Conservation (phyloP, 2,113 vertebrate species). For the Murina feae region DNA sequence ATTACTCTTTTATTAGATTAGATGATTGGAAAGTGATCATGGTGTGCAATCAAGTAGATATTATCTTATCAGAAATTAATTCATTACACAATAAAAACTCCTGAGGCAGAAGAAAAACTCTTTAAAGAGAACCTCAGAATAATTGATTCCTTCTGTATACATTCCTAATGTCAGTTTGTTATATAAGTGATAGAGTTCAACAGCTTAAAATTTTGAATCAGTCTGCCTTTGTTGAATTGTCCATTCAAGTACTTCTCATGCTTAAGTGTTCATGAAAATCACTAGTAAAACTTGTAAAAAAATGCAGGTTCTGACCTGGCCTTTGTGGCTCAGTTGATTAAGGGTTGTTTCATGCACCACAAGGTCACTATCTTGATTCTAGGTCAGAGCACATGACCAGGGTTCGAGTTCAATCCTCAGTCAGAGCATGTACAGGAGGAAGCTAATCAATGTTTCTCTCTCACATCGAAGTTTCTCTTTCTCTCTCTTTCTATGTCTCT, state of each 20-base stretch:
- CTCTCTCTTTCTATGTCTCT: no score
- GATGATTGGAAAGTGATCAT: neutral
- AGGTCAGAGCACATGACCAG: no score
- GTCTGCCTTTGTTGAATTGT: neutral
- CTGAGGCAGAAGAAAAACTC: neutral
- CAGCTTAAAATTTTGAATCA: neutral
- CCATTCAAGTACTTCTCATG: neutral
- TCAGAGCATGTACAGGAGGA: no score
- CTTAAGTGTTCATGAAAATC: neutral
- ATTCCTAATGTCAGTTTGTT: neutral
- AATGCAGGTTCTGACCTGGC: neutral
- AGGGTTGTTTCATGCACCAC: no score
- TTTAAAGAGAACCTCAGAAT: neutral
- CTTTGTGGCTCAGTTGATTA: no score
- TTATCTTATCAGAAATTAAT: neutral
- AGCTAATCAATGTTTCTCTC: no score
- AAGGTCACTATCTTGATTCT: no score
- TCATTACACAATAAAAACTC: neutral
- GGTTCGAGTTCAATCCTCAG: no score
- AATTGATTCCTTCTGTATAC: neutral
- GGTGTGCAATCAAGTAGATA: neutral
- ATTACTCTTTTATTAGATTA: no score
- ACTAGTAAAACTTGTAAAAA: neutral
- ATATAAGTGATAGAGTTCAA: neutral
- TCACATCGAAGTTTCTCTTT: no score